Conservation (phyloP, 2,888 invertebrate genomes). For the Serrognathus titanus region DNA sequence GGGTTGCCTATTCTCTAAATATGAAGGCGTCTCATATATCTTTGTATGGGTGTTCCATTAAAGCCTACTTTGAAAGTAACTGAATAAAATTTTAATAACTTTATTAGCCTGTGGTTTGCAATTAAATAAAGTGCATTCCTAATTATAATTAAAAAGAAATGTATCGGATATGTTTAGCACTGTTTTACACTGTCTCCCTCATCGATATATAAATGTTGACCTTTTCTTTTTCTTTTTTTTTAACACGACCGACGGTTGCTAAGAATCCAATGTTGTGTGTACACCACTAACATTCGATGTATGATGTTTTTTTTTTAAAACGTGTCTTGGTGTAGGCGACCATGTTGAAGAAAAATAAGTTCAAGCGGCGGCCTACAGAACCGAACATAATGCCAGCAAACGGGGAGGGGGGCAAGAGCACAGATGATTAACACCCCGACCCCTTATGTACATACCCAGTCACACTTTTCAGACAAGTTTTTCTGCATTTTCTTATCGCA, state of each 20-base stretch:
- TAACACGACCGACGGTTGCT: neutral
- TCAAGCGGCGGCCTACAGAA: constrained; percentile 90
- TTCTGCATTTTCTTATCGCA: neutral
- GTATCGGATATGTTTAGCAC: no score
- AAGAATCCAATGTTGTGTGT: neutral
- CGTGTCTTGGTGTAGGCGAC: constrained; percentile 61
- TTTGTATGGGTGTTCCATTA: no score
- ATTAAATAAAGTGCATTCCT: no score
- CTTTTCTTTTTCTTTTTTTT: no score
- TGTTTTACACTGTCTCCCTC: no score
- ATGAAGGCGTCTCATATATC: no score
- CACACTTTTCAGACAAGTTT: neutral
- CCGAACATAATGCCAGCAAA: constrained; percentile 70
- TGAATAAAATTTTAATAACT: no score
- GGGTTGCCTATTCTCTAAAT: no score
- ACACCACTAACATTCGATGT: neutral
- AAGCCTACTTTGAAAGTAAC: no score
- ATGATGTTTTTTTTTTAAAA: neutral
- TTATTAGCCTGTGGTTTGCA: no score
- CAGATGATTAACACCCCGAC: constrained; percentile 52
- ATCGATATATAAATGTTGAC: no score
- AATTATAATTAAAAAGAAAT: no score
- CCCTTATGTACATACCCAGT: constrained; percentile 24
- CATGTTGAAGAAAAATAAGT: constrained; percentile 99
- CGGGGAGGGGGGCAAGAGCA: constrained; percentile 67